Evolutionary conservation across 1,140 invertebrate species (phyloP), one percentile per base, ranked within the genome.

Genomic region (Sarcophaga bullata): DNA sequence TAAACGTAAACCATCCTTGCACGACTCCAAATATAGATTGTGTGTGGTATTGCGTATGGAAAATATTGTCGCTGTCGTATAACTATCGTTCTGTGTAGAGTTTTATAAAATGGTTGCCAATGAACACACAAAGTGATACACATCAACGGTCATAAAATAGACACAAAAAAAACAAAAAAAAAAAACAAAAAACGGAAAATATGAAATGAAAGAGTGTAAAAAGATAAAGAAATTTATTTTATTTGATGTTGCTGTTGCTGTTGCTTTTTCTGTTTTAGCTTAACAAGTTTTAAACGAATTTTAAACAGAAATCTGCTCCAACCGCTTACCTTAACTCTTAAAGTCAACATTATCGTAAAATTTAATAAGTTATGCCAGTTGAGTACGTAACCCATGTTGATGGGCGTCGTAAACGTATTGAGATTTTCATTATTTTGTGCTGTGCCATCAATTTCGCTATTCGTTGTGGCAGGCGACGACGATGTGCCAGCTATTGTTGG

Each of bases 1-100:
- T 80, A 90, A 81, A 49, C 88, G 89, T 46, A 90, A 85, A 81
- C 89, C 89, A 72, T 90, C 88, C 80, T 85, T 81, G 82, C 86
- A 89, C 37, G 86, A 84, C 84, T 90, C 89, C 87, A 90, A 83
- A 86, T 90, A 90, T 68, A 90, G 81, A 85, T 90, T 90, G 84
- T 90, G 89, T 80, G 87, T 90, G 54, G 82, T 80, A 47, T 90
- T 90, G 62, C 88, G 86, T 82, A 90, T 87, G 68, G 88, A 90
- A 80, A 90, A 90, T 58, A 90, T 87, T 75, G 86, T 89, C 15
- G 88, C 86, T 73, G 87, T 85, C 58, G 84, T 85, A 80, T 85
- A 86, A 11, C 85, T 89, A 82, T 88, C 88, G 73, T 89, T 89
- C 88, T 89, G 84, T 78, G 50, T 80, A 80, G 8, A 46, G 50